Percentiles rank a stretch among this genome's conserved stretches.
Conservation (phyloP, 2,113 vertebrate species). For the Esox niger region DNA sequence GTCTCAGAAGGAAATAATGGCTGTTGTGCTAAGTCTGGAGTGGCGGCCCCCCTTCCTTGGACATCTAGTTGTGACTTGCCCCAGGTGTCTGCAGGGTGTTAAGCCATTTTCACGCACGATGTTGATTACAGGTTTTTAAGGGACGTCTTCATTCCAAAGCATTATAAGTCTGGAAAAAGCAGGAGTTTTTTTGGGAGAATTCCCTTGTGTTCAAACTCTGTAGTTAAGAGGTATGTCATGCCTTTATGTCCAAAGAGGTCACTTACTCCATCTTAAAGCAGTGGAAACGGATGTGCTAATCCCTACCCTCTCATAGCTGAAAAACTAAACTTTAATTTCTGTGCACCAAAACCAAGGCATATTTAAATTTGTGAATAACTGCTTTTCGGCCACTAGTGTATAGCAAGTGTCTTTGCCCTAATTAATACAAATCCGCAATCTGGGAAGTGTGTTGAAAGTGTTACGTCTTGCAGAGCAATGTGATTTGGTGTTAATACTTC, state of each 20-base stretch:
- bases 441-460: conserved; percentile 61
- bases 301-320: conserved; percentile 46
- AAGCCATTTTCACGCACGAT: conserved; percentile 59
- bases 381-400: conserved; percentile 65
- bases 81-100: conserved; percentile 65
- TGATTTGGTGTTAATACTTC: conserved; percentile 64
- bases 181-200: conserved; percentile 68
- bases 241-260: conserved; percentile 75
- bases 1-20: conserved; percentile 71
- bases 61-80: conserved; percentile 60
- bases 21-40: conserved; percentile 60
- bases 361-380: conserved; percentile 63
- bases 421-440: conserved; percentile 58
- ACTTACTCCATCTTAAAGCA: conserved; percentile 58
- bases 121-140: conserved; percentile 64
- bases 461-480: conserved; percentile 61
- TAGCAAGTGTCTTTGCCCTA: conserved; percentile 59
- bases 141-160: conserved; percentile 79
- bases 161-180: conserved; percentile 65
- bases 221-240: conserved; percentile 51
- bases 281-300: conserved; percentile 61
- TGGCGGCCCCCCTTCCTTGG: conserved; percentile 50
- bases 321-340: conserved; percentile 41
- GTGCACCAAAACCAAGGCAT: conserved; percentile 59
- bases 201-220: conserved; percentile 59